phyloP scores from a whole-genome alignment of 1,140 invertebrate genomes.

The Magallana ariakensis region DNA sequence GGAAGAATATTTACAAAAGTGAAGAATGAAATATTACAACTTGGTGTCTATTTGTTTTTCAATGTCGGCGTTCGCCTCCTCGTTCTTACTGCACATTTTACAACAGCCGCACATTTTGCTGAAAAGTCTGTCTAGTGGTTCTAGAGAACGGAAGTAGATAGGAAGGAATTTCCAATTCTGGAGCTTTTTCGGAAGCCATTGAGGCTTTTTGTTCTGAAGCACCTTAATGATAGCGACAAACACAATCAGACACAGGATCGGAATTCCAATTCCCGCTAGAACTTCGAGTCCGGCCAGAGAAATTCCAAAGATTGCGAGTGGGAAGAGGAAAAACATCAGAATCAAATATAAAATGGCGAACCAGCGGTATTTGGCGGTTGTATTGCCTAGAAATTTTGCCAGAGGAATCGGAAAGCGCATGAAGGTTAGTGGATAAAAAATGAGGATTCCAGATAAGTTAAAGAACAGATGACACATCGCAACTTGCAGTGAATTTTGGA shows the following conservation, averaged over 20 bases:
- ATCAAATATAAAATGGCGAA: constrained; percentile 83
- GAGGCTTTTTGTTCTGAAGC: constrained; percentile 67
- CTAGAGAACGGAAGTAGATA: constrained; percentile 64
- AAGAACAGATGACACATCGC: constrained; percentile 76
- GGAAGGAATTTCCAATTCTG: constrained; percentile 73
- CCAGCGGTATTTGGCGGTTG: constrained; percentile 83
- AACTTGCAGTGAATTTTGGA: constrained; percentile 72
- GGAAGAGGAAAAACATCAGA: constrained; percentile 82
- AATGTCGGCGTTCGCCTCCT: neutral
- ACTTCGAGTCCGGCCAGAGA: constrained; percentile 76
- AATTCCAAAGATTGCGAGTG: constrained; percentile 80
- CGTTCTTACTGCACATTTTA: constrained; percentile 17
- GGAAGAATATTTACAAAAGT: neutral
- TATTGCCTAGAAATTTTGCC: constrained; percentile 81
- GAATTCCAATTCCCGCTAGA: constrained; percentile 65
- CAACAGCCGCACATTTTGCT: constrained; percentile 35
- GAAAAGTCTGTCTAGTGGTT: constrained; percentile 67
- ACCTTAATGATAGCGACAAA: constrained; percentile 69
- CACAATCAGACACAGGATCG: constrained; percentile 63
- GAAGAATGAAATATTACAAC: neutral
- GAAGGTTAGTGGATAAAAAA: constrained; percentile 84
- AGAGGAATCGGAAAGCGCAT: constrained; percentile 82
- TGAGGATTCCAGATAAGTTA: constrained; percentile 82
- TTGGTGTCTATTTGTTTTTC: constrained; percentile 5
- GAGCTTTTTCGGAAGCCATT: constrained; percentile 64